A percentile compares a stretch with the other conserved stretches of the same genome.
phyloP scores from a whole-genome alignment of 2,113 vertebrate genomes.

The Chlamydotis undulata region DNA sequence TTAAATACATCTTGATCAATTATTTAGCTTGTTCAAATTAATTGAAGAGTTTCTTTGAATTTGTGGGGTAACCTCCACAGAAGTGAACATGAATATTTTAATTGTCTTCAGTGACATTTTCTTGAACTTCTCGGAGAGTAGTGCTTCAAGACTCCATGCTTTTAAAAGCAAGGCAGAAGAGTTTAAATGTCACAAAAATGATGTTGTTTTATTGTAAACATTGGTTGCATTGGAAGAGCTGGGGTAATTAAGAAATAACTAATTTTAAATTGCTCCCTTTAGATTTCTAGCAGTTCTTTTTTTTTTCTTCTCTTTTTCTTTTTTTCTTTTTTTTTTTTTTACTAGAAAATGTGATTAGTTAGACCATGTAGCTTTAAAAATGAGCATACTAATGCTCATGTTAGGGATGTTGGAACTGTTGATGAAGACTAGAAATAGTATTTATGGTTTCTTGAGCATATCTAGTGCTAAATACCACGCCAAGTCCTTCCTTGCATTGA shows the following conservation, averaged over 20 bases:
- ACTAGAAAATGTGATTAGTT: neutral
- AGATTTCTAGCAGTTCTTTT: neutral
- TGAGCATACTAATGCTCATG: accelerated
- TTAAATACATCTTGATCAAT: neutral
- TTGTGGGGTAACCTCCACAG: neutral
- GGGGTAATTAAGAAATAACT: neutral
- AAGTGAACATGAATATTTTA: neutral
- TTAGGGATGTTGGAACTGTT: neutral
- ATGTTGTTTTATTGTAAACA: neutral
- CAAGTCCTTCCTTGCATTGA: neutral
- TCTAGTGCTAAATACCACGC: neutral
- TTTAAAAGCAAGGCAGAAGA: neutral
- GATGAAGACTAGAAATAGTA: neutral
- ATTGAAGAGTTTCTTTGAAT: neutral
- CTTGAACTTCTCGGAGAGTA: neutral
- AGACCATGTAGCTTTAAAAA: neutral
- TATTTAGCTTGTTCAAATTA: neutral
- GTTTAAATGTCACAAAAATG: neutral
- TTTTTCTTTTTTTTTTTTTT: neutral
- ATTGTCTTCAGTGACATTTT: neutral
- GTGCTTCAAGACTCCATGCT: neutral
- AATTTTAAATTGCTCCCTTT: neutral
- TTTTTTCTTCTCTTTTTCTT: neutral
- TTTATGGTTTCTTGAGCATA: neutral
- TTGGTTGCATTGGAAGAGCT: neutral